Percentiles rank a stretch among this genome's conserved stretches.
Conservation (phyloP, 2,113 vertebrate species). For the zebrafish (Danio rerio) region GRCz12tu NC_133180.1:5556501-5557000, state of each 20-base stretch:
- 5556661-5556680: neutral
- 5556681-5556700: neutral
- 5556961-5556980: no score
- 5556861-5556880: no score
- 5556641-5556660: conserved; percentile 5
- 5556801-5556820: no score
- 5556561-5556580: neutral
- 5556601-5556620: conserved; percentile 39
- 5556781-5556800: neutral
- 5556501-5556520: neutral
- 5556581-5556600: neutral
- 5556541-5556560: neutral
- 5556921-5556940: no score
- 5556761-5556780: conserved; percentile 3
- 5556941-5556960: no score
- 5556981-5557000: no score
- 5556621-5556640: conserved; percentile 36
- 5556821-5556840: no score
- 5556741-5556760: neutral
- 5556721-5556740: neutral
- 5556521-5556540: neutral
- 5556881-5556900: no score
- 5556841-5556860: no score
- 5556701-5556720: neutral
- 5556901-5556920: no score